phyloP scores from a whole-genome alignment of 1,140 invertebrate species.

The Macrobrachium rosenbergii region DNA sequence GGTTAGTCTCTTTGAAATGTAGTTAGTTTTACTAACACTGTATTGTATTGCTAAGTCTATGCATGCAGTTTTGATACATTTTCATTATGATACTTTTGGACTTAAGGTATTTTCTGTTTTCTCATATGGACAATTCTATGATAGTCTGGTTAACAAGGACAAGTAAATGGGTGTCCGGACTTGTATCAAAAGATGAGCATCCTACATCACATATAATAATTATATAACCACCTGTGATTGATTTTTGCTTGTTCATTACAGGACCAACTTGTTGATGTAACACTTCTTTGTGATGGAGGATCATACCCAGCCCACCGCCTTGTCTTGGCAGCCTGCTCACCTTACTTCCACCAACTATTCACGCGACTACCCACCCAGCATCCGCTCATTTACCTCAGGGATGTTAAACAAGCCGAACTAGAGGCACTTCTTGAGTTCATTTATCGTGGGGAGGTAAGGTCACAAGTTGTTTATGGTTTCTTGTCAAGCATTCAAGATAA shows the following conservation, averaged over 20 bases:
- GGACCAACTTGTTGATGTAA: constrained; percentile 67
- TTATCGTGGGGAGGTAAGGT: constrained; percentile 84
- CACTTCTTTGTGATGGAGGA: constrained; percentile 71
- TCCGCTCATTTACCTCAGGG: constrained; percentile 90
- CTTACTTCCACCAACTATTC: constrained; percentile 87
- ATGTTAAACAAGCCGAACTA: constrained; percentile 87
- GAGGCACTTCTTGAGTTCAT: constrained; percentile 91
- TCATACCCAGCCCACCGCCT: constrained; percentile 84
- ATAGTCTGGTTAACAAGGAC: not conserved
- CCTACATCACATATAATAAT: not conserved
- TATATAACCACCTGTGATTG: not conserved
- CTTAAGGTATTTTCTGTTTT: too few relatives aligned
- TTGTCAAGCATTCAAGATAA: too few relatives aligned
- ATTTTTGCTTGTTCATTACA: constrained; percentile 19
- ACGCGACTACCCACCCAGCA: constrained; percentile 88
- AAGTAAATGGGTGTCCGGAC: too few relatives aligned
- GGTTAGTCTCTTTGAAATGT: too few relatives aligned
- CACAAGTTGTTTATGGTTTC: not conserved
- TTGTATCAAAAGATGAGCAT: too few relatives aligned
- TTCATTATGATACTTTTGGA: too few relatives aligned
- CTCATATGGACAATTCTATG: not conserved
- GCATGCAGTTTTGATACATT: too few relatives aligned
- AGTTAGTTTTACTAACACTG: too few relatives aligned
- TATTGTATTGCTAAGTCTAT: too few relatives aligned
- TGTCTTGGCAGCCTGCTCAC: constrained; percentile 90